These are phyloP conservation scores for Lydus trimaculatus DNA, from an alignment of 2,888 invertebrate species.

Conservation along the genomic window DNA sequence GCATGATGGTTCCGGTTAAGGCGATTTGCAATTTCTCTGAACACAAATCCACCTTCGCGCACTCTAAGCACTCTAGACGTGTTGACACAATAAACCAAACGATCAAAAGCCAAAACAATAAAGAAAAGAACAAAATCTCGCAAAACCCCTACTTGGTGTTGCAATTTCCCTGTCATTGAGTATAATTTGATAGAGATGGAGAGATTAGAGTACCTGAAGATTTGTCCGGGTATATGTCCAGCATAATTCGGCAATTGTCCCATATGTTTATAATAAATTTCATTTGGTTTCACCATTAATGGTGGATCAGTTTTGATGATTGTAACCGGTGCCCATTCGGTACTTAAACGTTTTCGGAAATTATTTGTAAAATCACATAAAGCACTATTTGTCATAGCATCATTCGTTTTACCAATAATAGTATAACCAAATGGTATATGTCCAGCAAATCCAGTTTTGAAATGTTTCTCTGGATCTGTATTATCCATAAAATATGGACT, in stretches of 20 bases:
- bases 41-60: too few relatives aligned
- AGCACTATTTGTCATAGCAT: slow-evolving; percentile 73
- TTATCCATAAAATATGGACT: slow-evolving; percentile 75
- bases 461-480: slow-evolving; percentile 67
- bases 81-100: too few relatives aligned
- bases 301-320: slow-evolving; percentile 64
- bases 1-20: too few relatives aligned
- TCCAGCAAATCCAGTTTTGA: slow-evolving; percentile 72
- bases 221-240: slow-evolving; percentile 79
- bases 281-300: slow-evolving; percentile 62
- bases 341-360: slow-evolving; percentile 74
- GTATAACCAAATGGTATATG: slow-evolving; percentile 73
- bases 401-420: slow-evolving; percentile 70
- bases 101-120: too few relatives aligned
- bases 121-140: too few relatives aligned
- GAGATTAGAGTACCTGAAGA: slow-evolving; percentile 67
- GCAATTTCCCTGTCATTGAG: too few relatives aligned
- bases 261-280: slow-evolving; percentile 76
- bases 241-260: slow-evolving; percentile 80
- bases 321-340: slow-evolving; percentile 77
- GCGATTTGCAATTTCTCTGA: too few relatives aligned
- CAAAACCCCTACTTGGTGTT: too few relatives aligned
- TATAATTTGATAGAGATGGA: not conserved
- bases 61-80: too few relatives aligned
- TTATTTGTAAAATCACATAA: slow-evolving; percentile 79